Evolutionary conservation across 2,888 invertebrate genomes (phyloP), one percentile per base, ranked within the genome.

Genomic region (Cancer borealis): DNA sequence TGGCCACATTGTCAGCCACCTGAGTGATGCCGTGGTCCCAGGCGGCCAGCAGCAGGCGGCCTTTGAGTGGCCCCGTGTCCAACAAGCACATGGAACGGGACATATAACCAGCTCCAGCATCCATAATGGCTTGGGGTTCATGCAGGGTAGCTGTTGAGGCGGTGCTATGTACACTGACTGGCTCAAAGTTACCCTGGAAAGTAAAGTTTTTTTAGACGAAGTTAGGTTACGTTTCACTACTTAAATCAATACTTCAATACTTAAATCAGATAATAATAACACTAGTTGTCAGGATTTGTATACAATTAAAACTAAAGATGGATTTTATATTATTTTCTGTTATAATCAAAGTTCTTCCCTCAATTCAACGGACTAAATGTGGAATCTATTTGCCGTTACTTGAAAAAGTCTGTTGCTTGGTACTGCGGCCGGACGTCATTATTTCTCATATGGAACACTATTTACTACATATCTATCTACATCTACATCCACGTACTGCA

Each of bases 21-120:
- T 96, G 96, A 96, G 98, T 98, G 87, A 99, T 97, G 0, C 98
- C 98, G 91, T 98, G 97, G 96, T 99, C 98, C 99, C 99, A 99
- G 8, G 98, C 98, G 5, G 98, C 98, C 14, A 99, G 97, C 96
- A 98, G 97, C 96, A 99, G 97, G 95, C 98, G 97, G 0, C 98
- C 98, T 95, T 98, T 97, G 6, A 99, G 98, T 96, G 99, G 97
- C 0, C 98, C 98, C 95, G 98, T 97, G 96, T 99, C 99, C 0
- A 99, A 99, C 95, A 99, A 97, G 96, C 95, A 95, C 60, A 95
- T 92, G 21, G 94, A 93, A 14, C 95, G 93, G 8, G 95, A 94
- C 91, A 95, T 92, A 92, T 95, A 95, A 30, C 95, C 95, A 39
- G 94, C 95, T 10, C 94, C 92, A 30, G 95, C 93, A 49, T 95